These are phyloP conservation scores for Champsocephalus gunnari DNA, from an alignment of 2,797 vertebrate species.

Conservation along the genomic window DNA sequence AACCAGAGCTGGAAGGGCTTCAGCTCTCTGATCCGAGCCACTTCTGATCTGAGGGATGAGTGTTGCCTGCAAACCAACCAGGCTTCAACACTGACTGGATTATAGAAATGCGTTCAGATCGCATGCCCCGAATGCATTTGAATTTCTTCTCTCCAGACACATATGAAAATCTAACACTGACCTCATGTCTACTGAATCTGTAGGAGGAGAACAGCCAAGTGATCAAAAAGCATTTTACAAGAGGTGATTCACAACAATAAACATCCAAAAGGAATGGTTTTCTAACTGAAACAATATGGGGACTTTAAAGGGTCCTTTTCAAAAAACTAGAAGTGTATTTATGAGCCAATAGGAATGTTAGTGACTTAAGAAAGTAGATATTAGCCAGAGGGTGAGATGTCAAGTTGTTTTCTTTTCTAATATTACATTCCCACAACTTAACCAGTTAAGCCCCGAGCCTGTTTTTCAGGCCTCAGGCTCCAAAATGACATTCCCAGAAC, in stretches of 20 bases:
- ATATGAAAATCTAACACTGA: slow-evolving; percentile 37
- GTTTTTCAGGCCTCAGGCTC: too few species aligned
- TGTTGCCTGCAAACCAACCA: slow-evolving; percentile 16
- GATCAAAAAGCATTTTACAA: slow-evolving; percentile 51
- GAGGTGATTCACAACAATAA: slow-evolving; percentile 60
- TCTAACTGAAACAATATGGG: slow-evolving; percentile 54
- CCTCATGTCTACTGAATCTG: slow-evolving; percentile 43
- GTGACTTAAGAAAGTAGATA: slow-evolving; percentile 50
- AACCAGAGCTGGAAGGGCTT: slow-evolving; percentile 38
- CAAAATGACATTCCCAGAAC: too few species aligned
- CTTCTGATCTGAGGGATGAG: slow-evolving; percentile 44
- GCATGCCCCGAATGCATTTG: slow-evolving; percentile 38
- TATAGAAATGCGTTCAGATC: slow-evolving; percentile 15
- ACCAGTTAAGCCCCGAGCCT: not conserved
- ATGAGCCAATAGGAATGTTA: slow-evolving; percentile 36
- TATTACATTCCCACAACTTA: not conserved
- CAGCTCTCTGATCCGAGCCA: slow-evolving; percentile 35
- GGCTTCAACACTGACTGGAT: slow-evolving; percentile 32
- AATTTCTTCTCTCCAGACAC: slow-evolving; percentile 30
- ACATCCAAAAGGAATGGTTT: slow-evolving; percentile 38
- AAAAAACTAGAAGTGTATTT: slow-evolving; percentile 28
- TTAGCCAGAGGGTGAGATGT: slow-evolving; percentile 27
- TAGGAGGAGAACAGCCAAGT: slow-evolving; percentile 43
- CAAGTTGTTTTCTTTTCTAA: not conserved
- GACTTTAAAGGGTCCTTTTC: slow-evolving; percentile 29